phyloP scores from a whole-genome alignment of 2,113 vertebrate species.

The Psittacula cyanocephala region DNA sequence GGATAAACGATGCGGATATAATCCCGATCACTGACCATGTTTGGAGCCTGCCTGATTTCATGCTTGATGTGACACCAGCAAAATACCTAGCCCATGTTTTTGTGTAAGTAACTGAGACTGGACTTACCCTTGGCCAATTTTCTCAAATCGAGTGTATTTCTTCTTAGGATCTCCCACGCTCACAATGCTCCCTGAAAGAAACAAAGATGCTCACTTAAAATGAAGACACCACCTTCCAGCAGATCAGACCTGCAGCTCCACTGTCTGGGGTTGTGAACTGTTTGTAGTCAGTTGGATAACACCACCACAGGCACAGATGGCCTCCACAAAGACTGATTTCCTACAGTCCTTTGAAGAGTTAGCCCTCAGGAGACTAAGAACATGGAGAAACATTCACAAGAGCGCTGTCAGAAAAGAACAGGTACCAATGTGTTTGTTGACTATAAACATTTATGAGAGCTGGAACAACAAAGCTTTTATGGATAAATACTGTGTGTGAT shows the following conservation, averaged over 20 bases:
- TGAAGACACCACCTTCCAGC: background rate
- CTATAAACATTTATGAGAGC: background rate
- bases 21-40: background rate
- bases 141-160: constrained; percentile 98
- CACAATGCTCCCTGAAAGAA: constrained; percentile 90
- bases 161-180: constrained; percentile 98
- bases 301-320: background rate
- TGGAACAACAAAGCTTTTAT: background rate
- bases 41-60: background rate
- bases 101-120: background rate
- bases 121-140: constrained; percentile 98
- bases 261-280: background rate
- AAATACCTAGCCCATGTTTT: background rate
- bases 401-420: background rate
- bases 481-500: background rate
- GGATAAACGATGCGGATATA: background rate
- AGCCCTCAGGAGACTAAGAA: background rate
- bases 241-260: background rate
- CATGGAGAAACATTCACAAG: background rate
- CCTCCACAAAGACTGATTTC: background rate
- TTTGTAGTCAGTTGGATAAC: background rate
- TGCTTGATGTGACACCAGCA: background rate
- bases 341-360: background rate
- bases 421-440: background rate
- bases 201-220: background rate